A percentile compares a stretch with the other conserved stretches of the same genome.
phyloP scores from a whole-genome alignment of 1,140 invertebrate species.

The Venturia canescens region DNA sequence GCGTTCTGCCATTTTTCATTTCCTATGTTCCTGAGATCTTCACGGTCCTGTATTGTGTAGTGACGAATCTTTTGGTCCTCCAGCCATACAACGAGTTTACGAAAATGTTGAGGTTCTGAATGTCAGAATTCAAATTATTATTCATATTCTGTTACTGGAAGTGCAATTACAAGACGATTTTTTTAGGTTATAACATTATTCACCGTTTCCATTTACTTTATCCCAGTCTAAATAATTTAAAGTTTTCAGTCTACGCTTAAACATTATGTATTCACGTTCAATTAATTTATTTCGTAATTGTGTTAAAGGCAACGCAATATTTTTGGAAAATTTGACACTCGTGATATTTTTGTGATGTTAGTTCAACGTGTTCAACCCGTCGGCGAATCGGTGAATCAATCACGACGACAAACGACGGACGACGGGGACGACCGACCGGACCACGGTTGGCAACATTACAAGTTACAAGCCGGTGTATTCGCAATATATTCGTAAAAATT shows the following conservation, averaged over 20 bases:
- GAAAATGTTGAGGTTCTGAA: slow-evolving; percentile 87
- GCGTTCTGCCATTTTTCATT: slow-evolving; percentile 83
- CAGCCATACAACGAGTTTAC: slow-evolving; percentile 90
- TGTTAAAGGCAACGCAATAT: background rate
- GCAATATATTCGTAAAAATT: no score
- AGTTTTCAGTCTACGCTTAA: slow-evolving; percentile 85
- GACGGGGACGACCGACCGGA: no score
- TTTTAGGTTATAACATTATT: slow-evolving; percentile 44
- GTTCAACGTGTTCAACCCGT: no score
- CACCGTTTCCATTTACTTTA: slow-evolving; percentile 82
- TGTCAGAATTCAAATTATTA: slow-evolving; percentile 9
- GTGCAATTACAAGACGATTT: background rate
- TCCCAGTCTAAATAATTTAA: slow-evolving; percentile 86
- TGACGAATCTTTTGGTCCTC: slow-evolving; percentile 96
- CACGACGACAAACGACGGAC: no score
- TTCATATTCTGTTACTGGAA: no score
- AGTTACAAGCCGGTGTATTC: no score
- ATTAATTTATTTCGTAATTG: background rate
- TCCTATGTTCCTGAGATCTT: slow-evolving; percentile 81
- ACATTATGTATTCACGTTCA: slow-evolving; percentile 75
- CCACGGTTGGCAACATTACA: no score
- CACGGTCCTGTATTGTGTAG: slow-evolving; percentile 90
- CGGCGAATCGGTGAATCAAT: no score
- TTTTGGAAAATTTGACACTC: background rate
- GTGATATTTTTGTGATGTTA: background rate